A percentile compares a stretch with the other conserved stretches of the same genome.
These are phyloP conservation scores for Cacoxenus indagator DNA, from an alignment of 2,888 invertebrate genomes.

Conservation along the genomic window DNA sequence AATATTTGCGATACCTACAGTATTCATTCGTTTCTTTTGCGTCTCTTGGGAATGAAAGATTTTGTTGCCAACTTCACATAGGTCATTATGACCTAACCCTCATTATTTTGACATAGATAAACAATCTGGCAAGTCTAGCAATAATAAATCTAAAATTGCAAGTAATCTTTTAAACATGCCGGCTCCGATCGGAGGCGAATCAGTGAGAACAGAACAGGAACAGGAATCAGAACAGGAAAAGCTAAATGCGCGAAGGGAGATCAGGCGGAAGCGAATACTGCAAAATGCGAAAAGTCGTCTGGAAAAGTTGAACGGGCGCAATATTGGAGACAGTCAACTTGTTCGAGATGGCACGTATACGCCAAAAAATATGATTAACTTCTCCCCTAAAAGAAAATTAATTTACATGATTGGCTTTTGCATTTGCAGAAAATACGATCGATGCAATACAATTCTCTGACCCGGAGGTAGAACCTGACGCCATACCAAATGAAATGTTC, in stretches of 20 bases:
- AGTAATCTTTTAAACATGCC: too few relatives aligned
- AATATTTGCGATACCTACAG: too few relatives aligned
- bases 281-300: slow-evolving; percentile 17
- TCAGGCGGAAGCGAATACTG: background rate
- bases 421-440: background rate
- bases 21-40: too few relatives aligned
- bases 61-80: too few relatives aligned
- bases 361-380: background rate
- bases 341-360: background rate
- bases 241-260: slow-evolving; percentile 3
- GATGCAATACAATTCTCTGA: slow-evolving; percentile 7
- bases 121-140: slow-evolving; percentile 36
- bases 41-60: too few relatives aligned
- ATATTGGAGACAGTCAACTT: background rate
- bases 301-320: slow-evolving; percentile 7
- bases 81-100: too few relatives aligned
- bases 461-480: slow-evolving; percentile 18
- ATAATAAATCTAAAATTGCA: background rate
- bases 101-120: too few relatives aligned
- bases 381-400: background rate
- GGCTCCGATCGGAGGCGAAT: too few relatives aligned
- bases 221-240: background rate
- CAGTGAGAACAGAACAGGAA: background rate
- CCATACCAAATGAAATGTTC: background rate
- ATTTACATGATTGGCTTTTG: background rate